Base-by-base conservation (phyloP, 1,140 invertebrate genomes). In the Zophobas morio region DNA sequence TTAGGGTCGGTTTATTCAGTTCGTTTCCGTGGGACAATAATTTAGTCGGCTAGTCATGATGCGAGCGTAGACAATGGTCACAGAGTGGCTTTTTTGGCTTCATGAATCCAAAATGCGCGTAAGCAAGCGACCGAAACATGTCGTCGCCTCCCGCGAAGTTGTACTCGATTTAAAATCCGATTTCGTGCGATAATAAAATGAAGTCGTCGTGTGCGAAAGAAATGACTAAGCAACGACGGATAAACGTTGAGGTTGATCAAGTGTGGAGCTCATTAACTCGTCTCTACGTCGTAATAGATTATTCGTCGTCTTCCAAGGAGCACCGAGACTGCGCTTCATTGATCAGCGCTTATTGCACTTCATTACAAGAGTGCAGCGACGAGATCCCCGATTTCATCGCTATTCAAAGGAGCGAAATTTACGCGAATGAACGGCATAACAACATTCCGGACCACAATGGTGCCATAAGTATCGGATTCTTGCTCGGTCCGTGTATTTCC, bases 391-490 rank as follows among this genome's bases (percentile, higher is more conserved):
- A 70, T 63, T 79, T 75, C 74, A 75, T 76, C 74, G 63, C 76
- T 63, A 71, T 74, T 70, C 56, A 56, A 73, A 74, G 54, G 57
- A 57, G 49, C 32, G 66, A 70, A 60, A 70, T 56, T 53, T 42
- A 63, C 56, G 63, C 66, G 70, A 76, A 74, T 66, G 57, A 78
- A 57, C 57, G 70, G 39, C 56, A 74, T 77, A 78, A 75, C 66
- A 74, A 63, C 63, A 77, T 77, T 77, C 76, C 73, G 47, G 72
- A 70, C 73, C 78, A 77, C 78, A 81, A 81, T 74, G 49, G 73
- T 76, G 54, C 63, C 54, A 81, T 81, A 81, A 79, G 73, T 77
- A 81, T 81, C 49, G 74, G 73, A 75, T 79, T 81, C 76, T 77
- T 51, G 51, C 74, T 76, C 70, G 73, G 76, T 78, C 74, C 57